Base-by-base conservation (phyloP, 2,113 vertebrate genomes). In the Aptenodytes forsteri region DNA sequence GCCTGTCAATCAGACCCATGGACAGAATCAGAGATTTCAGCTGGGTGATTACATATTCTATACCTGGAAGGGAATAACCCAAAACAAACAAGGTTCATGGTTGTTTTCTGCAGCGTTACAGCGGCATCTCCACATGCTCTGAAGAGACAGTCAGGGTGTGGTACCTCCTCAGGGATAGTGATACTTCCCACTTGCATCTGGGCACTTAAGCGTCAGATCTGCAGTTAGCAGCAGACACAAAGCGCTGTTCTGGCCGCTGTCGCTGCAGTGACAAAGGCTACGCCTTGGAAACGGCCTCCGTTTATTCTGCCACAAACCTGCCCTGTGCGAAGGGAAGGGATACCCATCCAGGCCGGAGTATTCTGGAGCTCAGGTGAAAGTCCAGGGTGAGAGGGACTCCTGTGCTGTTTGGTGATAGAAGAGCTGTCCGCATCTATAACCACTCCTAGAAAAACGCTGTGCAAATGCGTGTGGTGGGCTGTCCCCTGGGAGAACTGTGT, bases 11-110 rank as follows among this genome's bases (percentile, higher is more conserved):
- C 96, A 99, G 96, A 12, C 98, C 99, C 97, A 99, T 97, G 7
- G 99, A 98, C 89, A 99, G 98, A 90, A 99, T 97, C 87, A 99
- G 85, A 7, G 99, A 99, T 98, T 99, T 99, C 96, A 99, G 98
- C 95, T 99, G 99, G 59, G 98, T 98, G 97, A 99, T 99, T 72
- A 99, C 97, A 95, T 98, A 99, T 96, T 99, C 99, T 52, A 99
- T 98, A 71, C 99, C 99, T 99, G 94, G 13, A 82, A 79, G 47
- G 52, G 78, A 84, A 85, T 67, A 96, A 88, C 46, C 87, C 92
- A 72, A 96, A 92, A 19, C 73, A 92, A 93, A 89, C 66, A 75
- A 86, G 34, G 92, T 77, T 88, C 46, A 30, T 17, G 38, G 56
- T 38, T 87, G 82, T 56, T 89, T 93, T 81, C 75, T 70, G 55